Evolutionary conservation across 2,797 vertebrate species (phyloP).

Genomic region (Parambassis ranga): DNA sequence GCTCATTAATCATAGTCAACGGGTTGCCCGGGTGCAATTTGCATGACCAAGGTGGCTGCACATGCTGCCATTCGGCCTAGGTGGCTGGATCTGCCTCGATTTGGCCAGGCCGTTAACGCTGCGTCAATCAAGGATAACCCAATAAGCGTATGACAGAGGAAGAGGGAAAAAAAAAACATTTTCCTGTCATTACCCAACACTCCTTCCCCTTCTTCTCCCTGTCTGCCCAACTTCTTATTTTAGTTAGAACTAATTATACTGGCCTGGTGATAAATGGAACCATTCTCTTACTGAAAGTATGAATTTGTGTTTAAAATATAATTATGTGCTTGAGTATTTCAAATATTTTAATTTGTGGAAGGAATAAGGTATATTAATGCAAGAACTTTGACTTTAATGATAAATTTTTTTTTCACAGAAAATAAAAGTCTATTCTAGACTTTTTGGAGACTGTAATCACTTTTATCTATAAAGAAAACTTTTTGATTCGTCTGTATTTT

Average conservation of each 20-base stretch:
- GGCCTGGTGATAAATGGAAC: conserved; percentile 48
- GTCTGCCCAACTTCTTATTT: conserved; percentile 62
- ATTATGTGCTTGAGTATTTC: background rate
- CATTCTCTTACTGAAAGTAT: conserved; percentile 1
- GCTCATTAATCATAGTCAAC: conserved; percentile 99
- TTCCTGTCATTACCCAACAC: conserved; percentile 61
- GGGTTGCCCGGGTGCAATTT: conserved; percentile 96
- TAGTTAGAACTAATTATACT: conserved; percentile 68
- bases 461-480: conserved; percentile 42
- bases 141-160: conserved; percentile 72
- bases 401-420: background rate
- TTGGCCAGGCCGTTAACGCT: conserved; percentile 77
- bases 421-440: conserved; percentile 10
- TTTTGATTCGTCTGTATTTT: conserved; percentile 43
- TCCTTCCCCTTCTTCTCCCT: conserved; percentile 10
- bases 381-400: conserved; percentile 12
- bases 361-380: background rate
- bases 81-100: conserved; percentile 89
- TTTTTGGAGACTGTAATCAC: conserved; percentile 10
- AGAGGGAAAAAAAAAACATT: conserved; percentile 54
- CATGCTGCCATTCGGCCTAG: conserved; percentile 89
- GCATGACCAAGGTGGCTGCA: conserved; percentile 97
- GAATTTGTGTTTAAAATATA: no score
- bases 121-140: conserved; percentile 81
- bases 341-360: background rate